Percentiles rank a stretch among this genome's conserved stretches.
These are phyloP conservation scores for Adelphocoris suturalis DNA, from an alignment of 2,888 invertebrate species.

Conservation along the genomic window DNA sequence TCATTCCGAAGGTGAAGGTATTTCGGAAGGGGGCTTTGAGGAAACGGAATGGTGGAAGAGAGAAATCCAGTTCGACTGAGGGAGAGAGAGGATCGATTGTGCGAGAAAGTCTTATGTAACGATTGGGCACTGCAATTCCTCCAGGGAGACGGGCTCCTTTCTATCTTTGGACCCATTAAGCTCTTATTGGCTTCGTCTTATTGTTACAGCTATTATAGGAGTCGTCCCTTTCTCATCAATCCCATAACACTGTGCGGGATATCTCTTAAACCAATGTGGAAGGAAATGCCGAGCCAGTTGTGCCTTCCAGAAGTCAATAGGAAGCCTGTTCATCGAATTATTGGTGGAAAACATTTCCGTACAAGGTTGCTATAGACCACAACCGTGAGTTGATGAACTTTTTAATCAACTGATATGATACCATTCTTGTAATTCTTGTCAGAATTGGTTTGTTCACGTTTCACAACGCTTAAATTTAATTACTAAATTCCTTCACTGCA, in stretches of 20 bases:
- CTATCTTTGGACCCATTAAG: conserved; percentile 17
- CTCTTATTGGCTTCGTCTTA: conserved; percentile 33
- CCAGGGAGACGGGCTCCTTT: neutral
- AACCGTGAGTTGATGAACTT: too few species aligned
- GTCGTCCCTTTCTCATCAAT: conserved; percentile 21
- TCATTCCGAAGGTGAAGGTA: conserved; percentile 3
- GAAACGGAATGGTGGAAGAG: neutral
- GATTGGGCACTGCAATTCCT: conserved; percentile 35
- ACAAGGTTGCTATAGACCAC: too few species aligned
- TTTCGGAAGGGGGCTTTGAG: neutral
- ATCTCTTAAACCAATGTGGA: conserved; percentile 12
- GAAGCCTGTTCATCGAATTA: too few species aligned
- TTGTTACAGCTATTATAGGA: conserved; percentile 17
- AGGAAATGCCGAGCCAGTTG: neutral
- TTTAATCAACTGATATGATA: too few species aligned
- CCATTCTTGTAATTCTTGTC: too few species aligned
- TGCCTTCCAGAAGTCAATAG: neutral
- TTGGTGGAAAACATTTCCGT: too few species aligned
- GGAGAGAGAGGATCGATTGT: neutral
- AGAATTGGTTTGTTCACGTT: too few species aligned
- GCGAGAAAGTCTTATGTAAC: conserved; percentile 27
- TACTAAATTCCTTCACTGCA: too few species aligned
- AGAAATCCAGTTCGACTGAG: conserved; percentile 23
- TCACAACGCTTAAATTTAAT: too few species aligned
- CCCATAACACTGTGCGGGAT: conserved; percentile 6